Conservation (phyloP, 2,113 vertebrate genomes). For the Pituophis catenifer region DNA sequence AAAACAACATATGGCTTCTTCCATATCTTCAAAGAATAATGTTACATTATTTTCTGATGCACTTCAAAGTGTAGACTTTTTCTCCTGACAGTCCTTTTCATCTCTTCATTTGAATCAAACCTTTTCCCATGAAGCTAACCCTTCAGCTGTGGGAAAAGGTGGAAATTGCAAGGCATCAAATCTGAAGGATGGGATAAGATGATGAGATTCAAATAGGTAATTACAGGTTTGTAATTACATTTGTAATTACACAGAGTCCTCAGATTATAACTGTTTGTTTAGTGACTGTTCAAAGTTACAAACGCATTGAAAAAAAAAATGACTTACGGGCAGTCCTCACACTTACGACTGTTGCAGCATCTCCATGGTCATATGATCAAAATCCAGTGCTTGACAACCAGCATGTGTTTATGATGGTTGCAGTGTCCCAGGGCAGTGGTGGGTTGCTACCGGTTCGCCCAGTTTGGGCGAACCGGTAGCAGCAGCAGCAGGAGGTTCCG, state of each 20-base stretch:
- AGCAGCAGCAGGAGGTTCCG: no score
- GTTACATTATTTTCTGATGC: neutral
- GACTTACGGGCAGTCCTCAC: neutral
- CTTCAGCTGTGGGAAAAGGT: neutral
- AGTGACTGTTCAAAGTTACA: neutral
- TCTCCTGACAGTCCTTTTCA: neutral
- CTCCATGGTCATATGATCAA: neutral
- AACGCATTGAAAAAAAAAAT: neutral
- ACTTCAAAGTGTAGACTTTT: neutral
- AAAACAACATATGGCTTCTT: neutral
- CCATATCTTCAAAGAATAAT: neutral
- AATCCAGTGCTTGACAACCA: neutral
- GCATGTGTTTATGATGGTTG: neutral
- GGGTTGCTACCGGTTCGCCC: no score
- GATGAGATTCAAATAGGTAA: neutral
- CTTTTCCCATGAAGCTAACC: neutral
- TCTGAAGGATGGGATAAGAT: neutral
- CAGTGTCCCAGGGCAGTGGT: neutral
- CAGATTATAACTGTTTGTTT: neutral
- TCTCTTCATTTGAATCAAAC: neutral
- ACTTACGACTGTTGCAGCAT: neutral
- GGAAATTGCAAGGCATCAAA: neutral
- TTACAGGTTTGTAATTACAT: neutral
- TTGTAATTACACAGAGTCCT: neutral
- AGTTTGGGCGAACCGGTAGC: no score